These are phyloP conservation scores for Pollicipes pollicipes DNA, from an alignment of 1,140 invertebrate genomes.

Conservation along the genomic window DNA sequence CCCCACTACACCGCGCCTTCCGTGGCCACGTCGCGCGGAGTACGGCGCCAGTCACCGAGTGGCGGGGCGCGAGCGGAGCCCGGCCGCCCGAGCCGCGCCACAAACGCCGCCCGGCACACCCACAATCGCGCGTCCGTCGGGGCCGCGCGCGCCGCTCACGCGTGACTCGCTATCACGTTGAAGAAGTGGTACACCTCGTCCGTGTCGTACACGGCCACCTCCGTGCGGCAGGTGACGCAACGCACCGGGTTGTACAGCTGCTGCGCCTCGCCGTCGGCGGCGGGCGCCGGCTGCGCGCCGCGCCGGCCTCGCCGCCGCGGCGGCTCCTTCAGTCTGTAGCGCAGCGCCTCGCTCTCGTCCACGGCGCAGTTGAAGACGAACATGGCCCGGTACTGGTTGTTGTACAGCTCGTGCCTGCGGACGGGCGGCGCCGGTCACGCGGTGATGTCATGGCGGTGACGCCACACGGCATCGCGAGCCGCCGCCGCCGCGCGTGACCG, in stretches of 20 bases:
- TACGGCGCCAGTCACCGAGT: no score
- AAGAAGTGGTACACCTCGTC: slow-evolving; percentile 49
- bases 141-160: no score
- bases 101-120: no score
- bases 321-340: slow-evolving; percentile 24
- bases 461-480: no score
- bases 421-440: no score
- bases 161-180: slow-evolving; percentile 40
- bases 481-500: no score
- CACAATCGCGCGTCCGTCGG: no score
- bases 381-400: slow-evolving; percentile 44
- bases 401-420: slow-evolving; percentile 35
- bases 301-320: slow-evolving; percentile 7
- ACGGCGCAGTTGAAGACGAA: slow-evolving; percentile 42
- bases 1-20: no score
- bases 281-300: slow-evolving; percentile 8
- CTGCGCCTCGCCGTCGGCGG: slow-evolving; percentile 5
- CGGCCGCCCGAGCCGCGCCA: no score
- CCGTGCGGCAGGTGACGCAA: slow-evolving; percentile 38
- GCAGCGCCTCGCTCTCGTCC: slow-evolving; percentile 25
- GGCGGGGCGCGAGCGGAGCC: no score
- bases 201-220: slow-evolving; percentile 39
- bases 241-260: slow-evolving; percentile 37
- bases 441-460: no score
- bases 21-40: no score